Base-by-base conservation (phyloP, 2,113 vertebrate species). In the Campylomormyrus tamandua region DNA sequence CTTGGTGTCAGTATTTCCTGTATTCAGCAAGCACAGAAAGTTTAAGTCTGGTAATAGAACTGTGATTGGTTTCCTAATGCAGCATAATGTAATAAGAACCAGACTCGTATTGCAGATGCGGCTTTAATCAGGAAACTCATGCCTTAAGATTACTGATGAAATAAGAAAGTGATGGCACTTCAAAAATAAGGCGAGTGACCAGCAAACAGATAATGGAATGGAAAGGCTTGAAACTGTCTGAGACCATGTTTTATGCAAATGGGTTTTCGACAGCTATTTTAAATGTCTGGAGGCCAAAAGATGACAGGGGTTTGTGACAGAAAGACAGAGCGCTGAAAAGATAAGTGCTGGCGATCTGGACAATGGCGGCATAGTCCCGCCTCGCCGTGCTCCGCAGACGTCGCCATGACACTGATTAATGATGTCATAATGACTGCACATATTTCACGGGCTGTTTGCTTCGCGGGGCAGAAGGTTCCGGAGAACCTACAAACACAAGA, bases 371-470 rank as follows among this genome's bases (percentile, higher is more conserved):
- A 39, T 10, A 50, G 50, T 10, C 35, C 50, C 42, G 3, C 8
- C 83, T 53, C n/a, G 4, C 46, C 7, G 74, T 46, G 49, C 70
- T 62, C 87, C 49, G 3, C 11, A 39, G 74, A 83, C 50, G 24
- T 8, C 15, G 42, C 77, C 27, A n/a, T 70, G 91, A 89, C 91
- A 58, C 89, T 92, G 93, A 92, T 92, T 93, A 92, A 93, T 70
- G 89, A 88, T 91, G 91, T 91, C 91, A 90, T 92, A 90, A 90
- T 90, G 93, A 91, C 91, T 91, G 89, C 91, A 91, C 88, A 90
- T 89, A 92, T 90, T 91, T 89, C 90, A 48, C 53, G 80, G 86
- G 35, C 66, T 1, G 70, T 45, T 89, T 15, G 17, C 87, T 88
- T 89, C 90, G 83, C 74, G 48, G 45, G 90, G 52, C 88, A 27